Base-by-base conservation (phyloP, 2,797 vertebrate genomes). In the Acipenser transmontanus region DNA sequence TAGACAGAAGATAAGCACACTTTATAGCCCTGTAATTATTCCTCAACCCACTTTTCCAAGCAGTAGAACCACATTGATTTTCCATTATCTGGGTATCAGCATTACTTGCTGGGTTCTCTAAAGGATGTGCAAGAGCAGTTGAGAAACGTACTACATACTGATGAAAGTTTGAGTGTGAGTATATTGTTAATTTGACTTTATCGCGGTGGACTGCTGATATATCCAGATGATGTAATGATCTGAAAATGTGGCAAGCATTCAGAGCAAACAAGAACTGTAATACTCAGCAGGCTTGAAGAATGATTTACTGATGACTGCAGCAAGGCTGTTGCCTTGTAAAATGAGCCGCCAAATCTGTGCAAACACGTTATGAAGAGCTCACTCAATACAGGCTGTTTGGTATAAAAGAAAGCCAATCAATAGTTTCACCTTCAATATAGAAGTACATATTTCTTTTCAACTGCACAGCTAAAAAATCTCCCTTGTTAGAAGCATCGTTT, bases 21-120 rank as follows among this genome's bases (percentile, higher is more conserved):
- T 67, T 73, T 34, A 4, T 34, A 34, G 34, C 77, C 73, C 67
- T 80, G 76, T 84, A 84, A 88, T 87, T 88, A 84, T 82, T 85
- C 77, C 72, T 80, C 81, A 81, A 87, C 80, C 80, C 81, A 83
- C 78, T 81, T 77, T 79, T 81, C 78, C 71, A 67, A 74, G 80
- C 78, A 80, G 84, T 78, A 76, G 82, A 82, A 82, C 77, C 79
- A 76, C 81, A 89, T 87, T 83, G 87, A 88, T 89, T 88, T 85
- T 76, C 80, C 81, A 85, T 88, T 86, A 87, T 83, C 12, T 63
- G 34, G 34, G 34, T 34, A 34, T 34, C 47, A 56, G 20, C 11
- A 34, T 13, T 57, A 57, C 54, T 13, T 10, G 13, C 54, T 57
- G 7, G 13, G 12, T 57, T 11, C 54, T 57, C 6, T 13, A 10